Conservation (phyloP, 2,888 invertebrate genomes). For the Drosophila monieri region DNA sequence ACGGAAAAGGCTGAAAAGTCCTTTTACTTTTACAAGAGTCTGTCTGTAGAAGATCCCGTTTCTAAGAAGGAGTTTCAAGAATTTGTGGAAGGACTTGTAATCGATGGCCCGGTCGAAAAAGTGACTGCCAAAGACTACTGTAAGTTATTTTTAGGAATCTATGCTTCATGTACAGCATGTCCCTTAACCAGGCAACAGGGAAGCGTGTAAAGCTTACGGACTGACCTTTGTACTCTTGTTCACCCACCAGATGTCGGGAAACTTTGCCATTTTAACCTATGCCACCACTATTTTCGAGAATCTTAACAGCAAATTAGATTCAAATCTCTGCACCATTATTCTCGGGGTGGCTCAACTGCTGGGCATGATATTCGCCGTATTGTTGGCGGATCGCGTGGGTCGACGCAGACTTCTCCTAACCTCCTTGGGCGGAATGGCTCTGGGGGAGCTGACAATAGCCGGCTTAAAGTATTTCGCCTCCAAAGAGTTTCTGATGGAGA, state of each 20-base stretch:
- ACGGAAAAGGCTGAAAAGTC: not conserved
- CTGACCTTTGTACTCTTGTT: constrained; percentile 59
- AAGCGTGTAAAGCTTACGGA: constrained; percentile 59
- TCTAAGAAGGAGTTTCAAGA: constrained; percentile 2
- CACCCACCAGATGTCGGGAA: constrained; percentile 71
- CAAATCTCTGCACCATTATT: constrained; percentile 69
- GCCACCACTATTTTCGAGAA: constrained; percentile 72
- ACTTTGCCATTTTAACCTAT: constrained; percentile 76
- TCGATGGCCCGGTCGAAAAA: constrained; percentile 36
- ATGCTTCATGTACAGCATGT: not conserved
- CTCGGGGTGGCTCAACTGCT: constrained; percentile 68
- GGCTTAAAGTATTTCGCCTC: constrained; percentile 55
- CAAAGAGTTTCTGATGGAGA: constrained; percentile 43
- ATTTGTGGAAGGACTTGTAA: constrained; percentile 56
- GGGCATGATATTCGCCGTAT: constrained; percentile 62
- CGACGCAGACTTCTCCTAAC: constrained; percentile 67
- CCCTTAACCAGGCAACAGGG: constrained; percentile 55
- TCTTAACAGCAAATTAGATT: constrained; percentile 61
- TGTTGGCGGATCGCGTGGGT: constrained; percentile 71
- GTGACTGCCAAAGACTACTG: constrained; percentile 63
- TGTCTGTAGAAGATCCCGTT: not conserved
- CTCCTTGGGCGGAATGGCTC: constrained; percentile 65
- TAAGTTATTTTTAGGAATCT: constrained; percentile 47
- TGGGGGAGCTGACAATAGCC: constrained; percentile 66
- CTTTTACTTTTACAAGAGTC: not conserved